A percentile compares a stretch with the other conserved stretches of the same genome.
Conservation (phyloP, 2,888 invertebrate species). For the Taphrorychus bicolor region DNA sequence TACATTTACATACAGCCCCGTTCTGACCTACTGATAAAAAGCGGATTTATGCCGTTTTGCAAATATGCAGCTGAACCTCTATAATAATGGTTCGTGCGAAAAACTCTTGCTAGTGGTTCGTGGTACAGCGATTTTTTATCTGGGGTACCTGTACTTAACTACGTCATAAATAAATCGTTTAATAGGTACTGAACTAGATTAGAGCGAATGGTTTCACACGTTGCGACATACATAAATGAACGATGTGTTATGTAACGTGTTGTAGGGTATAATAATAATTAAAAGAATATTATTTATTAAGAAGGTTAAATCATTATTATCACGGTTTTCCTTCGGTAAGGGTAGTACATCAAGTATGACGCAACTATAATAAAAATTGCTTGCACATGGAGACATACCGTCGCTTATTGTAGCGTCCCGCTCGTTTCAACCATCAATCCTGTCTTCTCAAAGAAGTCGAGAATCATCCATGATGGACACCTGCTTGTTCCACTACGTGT, state of each 20-base stretch:
- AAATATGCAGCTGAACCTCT: constrained; percentile 4
- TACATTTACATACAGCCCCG: constrained; percentile 29
- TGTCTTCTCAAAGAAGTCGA: too few relatives aligned
- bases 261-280: not conserved
- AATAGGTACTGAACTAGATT: not conserved
- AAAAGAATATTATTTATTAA: too few relatives aligned
- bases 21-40: constrained; percentile 35
- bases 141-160: not conserved
- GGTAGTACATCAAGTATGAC: too few relatives aligned
- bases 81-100: not conserved
- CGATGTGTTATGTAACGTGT: not conserved
- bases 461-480: too few relatives aligned
- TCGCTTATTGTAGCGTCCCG: too few relatives aligned
- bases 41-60: constrained; percentile 26
- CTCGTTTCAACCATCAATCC: too few relatives aligned
- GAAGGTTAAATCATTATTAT: too few relatives aligned
- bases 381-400: too few relatives aligned
- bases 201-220: not conserved
- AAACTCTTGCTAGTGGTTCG: not conserved
- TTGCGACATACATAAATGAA: not conserved
- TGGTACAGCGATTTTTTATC: not conserved
- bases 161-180: not conserved
- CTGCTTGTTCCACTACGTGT: not conserved
- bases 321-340: not conserved
- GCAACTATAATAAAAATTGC: too few relatives aligned